Evolutionary conservation across 2,797 vertebrate genomes (phyloP).

Genomic region (Carcharodon carcharias): DNA sequence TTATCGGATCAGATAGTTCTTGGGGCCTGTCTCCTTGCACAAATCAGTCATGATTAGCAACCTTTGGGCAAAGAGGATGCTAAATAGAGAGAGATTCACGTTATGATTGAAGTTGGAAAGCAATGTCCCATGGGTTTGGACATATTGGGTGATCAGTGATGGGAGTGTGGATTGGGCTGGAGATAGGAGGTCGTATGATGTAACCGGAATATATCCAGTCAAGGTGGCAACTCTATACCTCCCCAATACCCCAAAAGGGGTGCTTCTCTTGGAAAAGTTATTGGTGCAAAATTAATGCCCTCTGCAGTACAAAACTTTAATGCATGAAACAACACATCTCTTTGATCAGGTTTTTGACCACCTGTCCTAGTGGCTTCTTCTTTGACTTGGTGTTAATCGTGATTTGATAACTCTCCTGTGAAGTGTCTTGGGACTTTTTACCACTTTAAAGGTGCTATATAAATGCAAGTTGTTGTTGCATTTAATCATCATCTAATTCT

Average conservation of each 20-base stretch:
- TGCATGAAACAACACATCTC: background rate
- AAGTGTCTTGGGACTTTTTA: background rate
- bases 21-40: too few relatives aligned
- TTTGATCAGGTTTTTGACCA: background rate
- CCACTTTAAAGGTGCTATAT: background rate
- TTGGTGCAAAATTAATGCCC: background rate
- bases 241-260: too few relatives aligned
- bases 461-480: background rate
- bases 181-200: background rate
- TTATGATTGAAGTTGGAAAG: background rate
- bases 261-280: background rate
- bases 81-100: background rate
- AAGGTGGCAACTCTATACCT: background rate
- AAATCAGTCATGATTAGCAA: too few relatives aligned
- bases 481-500: background rate
- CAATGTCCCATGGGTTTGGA: background rate
- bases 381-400: background rate
- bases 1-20: too few relatives aligned
- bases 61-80: too few relatives aligned
- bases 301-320: background rate
- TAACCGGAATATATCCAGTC: background rate
- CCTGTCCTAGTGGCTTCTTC: background rate
- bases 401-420: background rate
- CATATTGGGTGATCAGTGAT: background rate
- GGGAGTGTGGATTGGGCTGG: too few relatives aligned